These are phyloP conservation scores for Lepus townsendii DNA, from an alignment of 2,797 vertebrate genomes.

Conservation along the genomic window DNA sequence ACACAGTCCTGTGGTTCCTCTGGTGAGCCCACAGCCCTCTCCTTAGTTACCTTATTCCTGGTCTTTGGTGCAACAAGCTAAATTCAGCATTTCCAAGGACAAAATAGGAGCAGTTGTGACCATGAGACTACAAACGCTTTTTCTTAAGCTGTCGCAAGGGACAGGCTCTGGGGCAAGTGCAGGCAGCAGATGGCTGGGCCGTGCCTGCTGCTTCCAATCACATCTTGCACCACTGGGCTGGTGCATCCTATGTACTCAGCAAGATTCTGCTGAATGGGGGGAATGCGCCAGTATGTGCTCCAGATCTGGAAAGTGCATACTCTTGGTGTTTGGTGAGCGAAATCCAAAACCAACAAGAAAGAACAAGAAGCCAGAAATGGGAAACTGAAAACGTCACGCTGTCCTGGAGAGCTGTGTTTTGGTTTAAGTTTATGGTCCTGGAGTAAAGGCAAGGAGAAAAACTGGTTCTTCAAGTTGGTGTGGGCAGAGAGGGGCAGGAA, in stretches of 20 bases:
- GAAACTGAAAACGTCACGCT: slow-evolving; percentile 61
- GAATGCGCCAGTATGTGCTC: slow-evolving; percentile 73
- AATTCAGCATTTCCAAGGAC: slow-evolving; percentile 71
- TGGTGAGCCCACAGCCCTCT: background rate
- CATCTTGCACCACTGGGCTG: slow-evolving; percentile 85
- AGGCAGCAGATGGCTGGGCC: slow-evolving; percentile 79
- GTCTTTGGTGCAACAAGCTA: background rate
- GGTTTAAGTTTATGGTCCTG: slow-evolving; percentile 68
- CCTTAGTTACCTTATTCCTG: background rate
- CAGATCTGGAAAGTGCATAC: slow-evolving; percentile 83
- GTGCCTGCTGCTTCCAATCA: slow-evolving; percentile 85
- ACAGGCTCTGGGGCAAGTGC: slow-evolving; percentile 76
- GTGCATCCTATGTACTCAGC: slow-evolving; percentile 85
- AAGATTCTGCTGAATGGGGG: slow-evolving; percentile 84
- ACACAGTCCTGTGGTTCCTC: background rate
- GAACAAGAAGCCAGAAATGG: slow-evolving; percentile 73
- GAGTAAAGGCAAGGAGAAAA: slow-evolving; percentile 55
- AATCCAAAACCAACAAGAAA: slow-evolving; percentile 82
- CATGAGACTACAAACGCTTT: slow-evolving; percentile 80
- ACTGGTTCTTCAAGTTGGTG: slow-evolving; percentile 47
- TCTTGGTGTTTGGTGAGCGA: slow-evolving; percentile 75
- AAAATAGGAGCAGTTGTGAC: slow-evolving; percentile 78
- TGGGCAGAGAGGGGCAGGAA: slow-evolving; percentile 47
- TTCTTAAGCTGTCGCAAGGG: slow-evolving; percentile 82
- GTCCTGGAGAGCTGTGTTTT: slow-evolving; percentile 68